These are phyloP conservation scores for Cnemophilus loriae DNA, from an alignment of 2,113 vertebrate genomes.

Conservation along the genomic window DNA sequence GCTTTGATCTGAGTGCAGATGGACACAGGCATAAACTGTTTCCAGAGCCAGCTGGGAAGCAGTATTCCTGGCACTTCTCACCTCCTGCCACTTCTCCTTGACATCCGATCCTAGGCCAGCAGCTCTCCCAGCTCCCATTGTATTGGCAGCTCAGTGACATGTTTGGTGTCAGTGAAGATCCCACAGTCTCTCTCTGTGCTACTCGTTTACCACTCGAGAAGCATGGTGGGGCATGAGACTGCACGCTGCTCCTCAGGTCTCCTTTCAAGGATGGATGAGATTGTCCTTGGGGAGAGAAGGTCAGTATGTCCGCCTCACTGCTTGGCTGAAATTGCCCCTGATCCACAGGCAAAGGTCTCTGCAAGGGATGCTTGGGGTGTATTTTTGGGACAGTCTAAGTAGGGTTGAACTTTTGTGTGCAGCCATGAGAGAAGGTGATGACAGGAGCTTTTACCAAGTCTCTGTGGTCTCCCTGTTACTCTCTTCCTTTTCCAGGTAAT, in stretches of 20 bases:
- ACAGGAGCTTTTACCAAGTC: neutral
- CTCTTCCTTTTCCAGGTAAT: neutral
- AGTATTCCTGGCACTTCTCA: slow-evolving; percentile 62
- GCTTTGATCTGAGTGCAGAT: slow-evolving; percentile 71
- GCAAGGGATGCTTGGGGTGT: neutral
- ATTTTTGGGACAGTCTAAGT: neutral
- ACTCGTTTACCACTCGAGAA: neutral
- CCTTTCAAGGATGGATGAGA: neutral
- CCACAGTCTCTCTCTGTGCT: neutral
- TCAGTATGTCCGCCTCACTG: neutral
- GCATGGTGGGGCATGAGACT: neutral
- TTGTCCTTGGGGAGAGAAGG: neutral
- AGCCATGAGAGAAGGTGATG: neutral
- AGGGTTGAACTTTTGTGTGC: neutral
- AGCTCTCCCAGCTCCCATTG: slow-evolving; percentile 18
- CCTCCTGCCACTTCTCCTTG: slow-evolving; percentile 33
- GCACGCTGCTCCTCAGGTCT: neutral
- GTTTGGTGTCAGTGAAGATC: neutral
- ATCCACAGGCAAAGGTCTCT: neutral
- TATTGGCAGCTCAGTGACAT: neutral
- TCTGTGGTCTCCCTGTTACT: neutral
- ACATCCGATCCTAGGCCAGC: slow-evolving; percentile 39
- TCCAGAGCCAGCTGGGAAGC: slow-evolving; percentile 80
- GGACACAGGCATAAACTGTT: slow-evolving; percentile 69
- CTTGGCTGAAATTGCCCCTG: neutral